Evolutionary conservation across 2,888 invertebrate species (phyloP).

Genomic region (Coenonympha glycerion): DNA sequence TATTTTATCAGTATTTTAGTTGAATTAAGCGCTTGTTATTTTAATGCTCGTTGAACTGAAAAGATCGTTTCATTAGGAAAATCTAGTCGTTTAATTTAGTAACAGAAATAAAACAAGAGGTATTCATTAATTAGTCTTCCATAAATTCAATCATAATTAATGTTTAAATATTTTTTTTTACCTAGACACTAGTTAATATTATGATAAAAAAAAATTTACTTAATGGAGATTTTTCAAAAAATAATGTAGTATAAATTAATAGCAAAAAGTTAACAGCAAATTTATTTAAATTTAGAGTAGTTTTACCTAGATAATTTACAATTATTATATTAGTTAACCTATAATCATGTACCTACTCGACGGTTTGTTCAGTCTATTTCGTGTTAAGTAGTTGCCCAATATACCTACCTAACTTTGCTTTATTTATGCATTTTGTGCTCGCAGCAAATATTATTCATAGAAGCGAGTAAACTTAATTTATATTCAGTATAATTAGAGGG

Average conservation of each 20-base stretch:
- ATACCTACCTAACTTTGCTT: conserved; percentile 9
- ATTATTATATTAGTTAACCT: no score
- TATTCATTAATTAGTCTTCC: no score
- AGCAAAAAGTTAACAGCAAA: no score
- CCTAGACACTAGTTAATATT: no score
- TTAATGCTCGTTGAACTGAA: not conserved
- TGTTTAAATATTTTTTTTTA: not conserved
- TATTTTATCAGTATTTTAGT: not conserved
- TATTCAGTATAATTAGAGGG: conserved; percentile 59
- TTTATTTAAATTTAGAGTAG: not conserved
- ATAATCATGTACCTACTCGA: no score
- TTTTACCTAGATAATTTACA: no score
- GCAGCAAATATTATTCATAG: conserved; percentile 65
- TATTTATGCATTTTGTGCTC: conserved; percentile 51
- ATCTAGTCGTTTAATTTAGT: not conserved
- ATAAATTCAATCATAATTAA: no score
- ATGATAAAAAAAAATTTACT: no score
- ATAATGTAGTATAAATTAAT: no score
- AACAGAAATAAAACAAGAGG: not conserved
- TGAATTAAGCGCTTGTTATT: not conserved
- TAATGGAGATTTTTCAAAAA: no score
- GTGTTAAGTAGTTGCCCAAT: conserved; percentile 10
- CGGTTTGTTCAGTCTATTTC: not conserved
- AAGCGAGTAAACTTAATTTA: conserved; percentile 60
- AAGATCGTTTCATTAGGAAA: not conserved